Conservation (phyloP, 2,888 invertebrate species). For the Drosophila imparisetae region DNA sequence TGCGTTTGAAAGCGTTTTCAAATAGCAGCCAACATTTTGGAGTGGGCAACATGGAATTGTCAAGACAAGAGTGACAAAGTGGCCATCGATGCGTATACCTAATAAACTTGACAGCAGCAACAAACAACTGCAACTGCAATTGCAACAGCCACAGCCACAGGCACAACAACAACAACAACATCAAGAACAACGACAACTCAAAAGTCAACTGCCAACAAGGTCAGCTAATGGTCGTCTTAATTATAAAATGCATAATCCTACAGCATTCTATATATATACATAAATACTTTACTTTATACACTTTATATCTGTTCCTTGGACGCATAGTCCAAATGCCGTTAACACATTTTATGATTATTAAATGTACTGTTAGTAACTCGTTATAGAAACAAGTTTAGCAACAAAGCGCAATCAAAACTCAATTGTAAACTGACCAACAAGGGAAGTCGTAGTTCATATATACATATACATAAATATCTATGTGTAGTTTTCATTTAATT, state of each 20-base stretch:
- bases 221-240: slow-evolving; percentile 79
- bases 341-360: slow-evolving; percentile 57
- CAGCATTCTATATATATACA: slow-evolving; percentile 57
- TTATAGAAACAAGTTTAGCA: slow-evolving; percentile 51
- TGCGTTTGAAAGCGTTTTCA: slow-evolving; percentile 38
- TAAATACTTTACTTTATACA: slow-evolving; percentile 24
- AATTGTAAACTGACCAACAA: slow-evolving; percentile 64
- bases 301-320: slow-evolving; percentile 32
- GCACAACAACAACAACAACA: slow-evolving; percentile 15
- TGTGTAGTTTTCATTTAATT: slow-evolving; percentile 40
- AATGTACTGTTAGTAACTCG: slow-evolving; percentile 50
- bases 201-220: slow-evolving; percentile 63
- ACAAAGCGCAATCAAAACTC: slow-evolving; percentile 30
- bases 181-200: slow-evolving; percentile 18
- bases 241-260: slow-evolving; percentile 60
- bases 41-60: slow-evolving; percentile 3
- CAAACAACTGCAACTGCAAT: slow-evolving; percentile 7
- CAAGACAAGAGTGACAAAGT: slow-evolving; percentile 49
- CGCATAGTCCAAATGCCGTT: slow-evolving; percentile 44
- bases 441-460: slow-evolving; percentile 60
- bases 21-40: slow-evolving; percentile 33
- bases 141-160: slow-evolving; percentile 16
- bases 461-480: slow-evolving; percentile 19
- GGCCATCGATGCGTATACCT: slow-evolving; percentile 64
- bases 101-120: slow-evolving; percentile 56